Conservation (phyloP, 2,888 invertebrate genomes). For the Acheta domesticus region DNA sequence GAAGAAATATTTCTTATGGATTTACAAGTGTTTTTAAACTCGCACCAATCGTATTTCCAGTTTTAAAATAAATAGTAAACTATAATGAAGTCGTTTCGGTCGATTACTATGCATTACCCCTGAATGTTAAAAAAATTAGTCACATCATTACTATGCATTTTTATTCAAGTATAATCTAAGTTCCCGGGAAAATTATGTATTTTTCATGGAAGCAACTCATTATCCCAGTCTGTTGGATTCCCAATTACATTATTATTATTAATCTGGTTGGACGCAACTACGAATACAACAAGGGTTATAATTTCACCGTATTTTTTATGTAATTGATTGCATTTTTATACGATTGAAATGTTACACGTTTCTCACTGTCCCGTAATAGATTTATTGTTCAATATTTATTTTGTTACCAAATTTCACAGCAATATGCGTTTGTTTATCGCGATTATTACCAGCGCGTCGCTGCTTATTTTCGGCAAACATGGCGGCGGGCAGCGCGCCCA, state of each 20-base stretch:
- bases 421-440: slow-evolving; percentile 6
- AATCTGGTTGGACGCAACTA: neutral
- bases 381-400: slow-evolving; percentile 18
- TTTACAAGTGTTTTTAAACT: too few relatives aligned
- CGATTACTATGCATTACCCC: too few relatives aligned
- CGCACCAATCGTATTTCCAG: too few relatives aligned
- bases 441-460: slow-evolving; percentile 1
- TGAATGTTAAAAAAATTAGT: too few relatives aligned
- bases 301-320: neutral
- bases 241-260: slow-evolving; percentile 4
- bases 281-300: neutral
- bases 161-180: too few relatives aligned
- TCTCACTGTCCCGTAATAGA: neutral
- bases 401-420: neutral
- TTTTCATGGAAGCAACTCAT: too few relatives aligned
- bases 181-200: too few relatives aligned
- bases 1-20: too few relatives aligned
- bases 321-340: slow-evolving; percentile 18
- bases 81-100: too few relatives aligned
- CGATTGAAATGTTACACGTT: slow-evolving; percentile 18
- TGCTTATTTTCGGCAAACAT: slow-evolving; percentile 18
- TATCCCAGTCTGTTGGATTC: too few relatives aligned
- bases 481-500: neutral
- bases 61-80: too few relatives aligned
- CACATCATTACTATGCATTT: too few relatives aligned